phyloP scores from a whole-genome alignment of 2,888 invertebrate species.

The Acronicta leporina region DNA sequence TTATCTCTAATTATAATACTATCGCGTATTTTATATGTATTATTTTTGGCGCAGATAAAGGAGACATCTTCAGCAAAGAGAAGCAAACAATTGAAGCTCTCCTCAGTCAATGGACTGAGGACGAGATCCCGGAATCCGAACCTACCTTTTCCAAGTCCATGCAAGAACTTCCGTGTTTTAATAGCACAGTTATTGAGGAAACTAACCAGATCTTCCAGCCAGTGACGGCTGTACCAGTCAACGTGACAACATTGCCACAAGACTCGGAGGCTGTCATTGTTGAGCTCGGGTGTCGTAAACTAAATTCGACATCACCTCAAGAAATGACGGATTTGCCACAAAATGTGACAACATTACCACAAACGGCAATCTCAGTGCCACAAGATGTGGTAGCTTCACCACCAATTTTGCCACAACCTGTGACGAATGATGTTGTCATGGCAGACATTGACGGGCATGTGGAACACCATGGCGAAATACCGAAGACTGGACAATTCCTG shows the following conservation, averaged over 20 bases:
- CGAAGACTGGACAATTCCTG: slow-evolving; percentile 72
- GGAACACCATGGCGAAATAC: slow-evolving; percentile 65
- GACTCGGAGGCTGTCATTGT: slow-evolving; percentile 73
- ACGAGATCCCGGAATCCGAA: slow-evolving; percentile 79
- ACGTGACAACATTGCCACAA: slow-evolving; percentile 56
- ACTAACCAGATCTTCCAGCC: slow-evolving; percentile 80
- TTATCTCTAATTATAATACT: too few relatives aligned
- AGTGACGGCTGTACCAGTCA: slow-evolving; percentile 74
- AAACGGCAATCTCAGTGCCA: slow-evolving; percentile 10
- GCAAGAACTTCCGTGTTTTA: slow-evolving; percentile 77
- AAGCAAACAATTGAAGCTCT: slow-evolving; percentile 81
- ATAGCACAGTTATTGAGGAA: slow-evolving; percentile 79
- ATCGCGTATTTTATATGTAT: neutral
- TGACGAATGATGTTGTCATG: slow-evolving; percentile 73
- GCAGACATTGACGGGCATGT: slow-evolving; percentile 67
- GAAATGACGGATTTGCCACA: slow-evolving; percentile 27
- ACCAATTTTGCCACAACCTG: slow-evolving; percentile 14
- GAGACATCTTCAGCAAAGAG: slow-evolving; percentile 79
- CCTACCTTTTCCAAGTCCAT: slow-evolving; percentile 57
- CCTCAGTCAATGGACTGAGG: slow-evolving; percentile 86
- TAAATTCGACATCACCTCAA: slow-evolving; percentile 11
- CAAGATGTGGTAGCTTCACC: slow-evolving; percentile 6
- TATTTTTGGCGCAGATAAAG: slow-evolving; percentile 71
- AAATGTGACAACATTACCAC: slow-evolving; percentile 20
- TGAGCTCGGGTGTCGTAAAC: slow-evolving; percentile 66